phyloP scores from a whole-genome alignment of 1,140 invertebrate species.

The Aphidius ervi region DNA sequence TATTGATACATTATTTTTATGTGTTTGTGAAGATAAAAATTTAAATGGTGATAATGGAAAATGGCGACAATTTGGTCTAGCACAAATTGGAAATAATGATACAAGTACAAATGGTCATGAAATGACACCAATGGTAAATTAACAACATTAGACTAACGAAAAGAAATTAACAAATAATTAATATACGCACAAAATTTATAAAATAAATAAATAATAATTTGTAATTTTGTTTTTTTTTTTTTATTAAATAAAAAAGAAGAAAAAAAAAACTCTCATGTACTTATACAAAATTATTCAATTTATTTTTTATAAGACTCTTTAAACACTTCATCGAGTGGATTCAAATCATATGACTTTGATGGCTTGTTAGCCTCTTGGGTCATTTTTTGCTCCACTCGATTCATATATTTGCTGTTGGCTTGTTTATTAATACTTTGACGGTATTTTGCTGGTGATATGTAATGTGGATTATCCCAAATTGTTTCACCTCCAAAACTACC shows the following conservation, averaged over 20 bases:
- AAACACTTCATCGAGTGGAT: conserved; percentile 65
- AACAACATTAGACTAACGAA: conserved; percentile 34
- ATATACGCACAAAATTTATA: too few relatives aligned
- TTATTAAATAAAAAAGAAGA: too few relatives aligned
- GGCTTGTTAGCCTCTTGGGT: conserved; percentile 67
- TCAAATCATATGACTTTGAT: conserved; percentile 62
- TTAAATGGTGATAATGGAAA: conserved; percentile 61
- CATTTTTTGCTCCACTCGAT: conserved; percentile 74
- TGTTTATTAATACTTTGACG: conserved; percentile 65
- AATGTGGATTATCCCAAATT: conserved; percentile 91
- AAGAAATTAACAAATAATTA: background rate
- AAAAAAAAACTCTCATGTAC: too few relatives aligned
- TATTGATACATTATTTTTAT: conserved; percentile 90
- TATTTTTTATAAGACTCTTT: conserved; percentile 31
- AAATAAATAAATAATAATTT: too few relatives aligned
- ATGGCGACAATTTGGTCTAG: conserved; percentile 62
- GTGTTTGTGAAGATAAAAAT: conserved; percentile 82
- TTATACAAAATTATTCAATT: too few relatives aligned
- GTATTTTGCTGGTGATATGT: conserved; percentile 84
- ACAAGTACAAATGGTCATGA: conserved; percentile 45
- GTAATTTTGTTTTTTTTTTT: too few relatives aligned
- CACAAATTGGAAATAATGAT: conserved; percentile 50
- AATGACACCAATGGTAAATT: conserved; percentile 36
- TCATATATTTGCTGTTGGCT: conserved; percentile 72
- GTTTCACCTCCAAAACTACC: conserved; percentile 91